Percentiles rank a stretch among this genome's conserved stretches.
Conservation (phyloP, 2,113 vertebrate genomes). For the Eublepharis macularius region DNA sequence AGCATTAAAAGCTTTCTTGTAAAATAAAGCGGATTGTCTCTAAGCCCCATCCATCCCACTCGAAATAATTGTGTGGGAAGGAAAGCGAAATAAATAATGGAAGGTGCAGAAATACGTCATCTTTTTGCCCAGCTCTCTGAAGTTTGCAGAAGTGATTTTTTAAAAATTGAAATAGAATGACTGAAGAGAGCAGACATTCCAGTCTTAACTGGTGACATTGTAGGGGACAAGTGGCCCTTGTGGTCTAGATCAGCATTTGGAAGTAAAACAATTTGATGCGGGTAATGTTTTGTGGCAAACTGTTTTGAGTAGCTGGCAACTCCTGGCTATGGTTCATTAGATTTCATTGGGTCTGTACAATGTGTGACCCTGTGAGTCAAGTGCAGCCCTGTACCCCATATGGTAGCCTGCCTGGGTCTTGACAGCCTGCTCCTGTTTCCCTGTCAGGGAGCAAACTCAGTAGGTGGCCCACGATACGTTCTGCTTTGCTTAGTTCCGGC, state of each 20-base stretch:
- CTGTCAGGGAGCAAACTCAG: too few species aligned
- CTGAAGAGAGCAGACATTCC: neutral
- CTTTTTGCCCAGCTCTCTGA: neutral
- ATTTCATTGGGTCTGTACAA: neutral
- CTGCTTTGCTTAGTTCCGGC: neutral
- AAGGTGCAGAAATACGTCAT: neutral
- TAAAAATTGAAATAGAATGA: neutral
- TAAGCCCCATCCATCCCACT: constrained; percentile 15
- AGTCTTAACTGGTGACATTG: neutral
- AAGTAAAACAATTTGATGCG: rapidly evolving
- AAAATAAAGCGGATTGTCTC: neutral
- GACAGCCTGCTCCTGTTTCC: too few species aligned
- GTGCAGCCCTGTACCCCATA: neutral
- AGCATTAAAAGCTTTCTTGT: constrained; percentile 20
- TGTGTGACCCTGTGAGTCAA: neutral
- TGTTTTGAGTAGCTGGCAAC: neutral
- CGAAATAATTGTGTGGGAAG: constrained; percentile 1
- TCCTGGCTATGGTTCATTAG: neutral
- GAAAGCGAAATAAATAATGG: neutral
- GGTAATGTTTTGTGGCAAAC: neutral
- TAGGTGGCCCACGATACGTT: too few species aligned
- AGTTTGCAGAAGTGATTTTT: neutral
- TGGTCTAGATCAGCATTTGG: neutral
- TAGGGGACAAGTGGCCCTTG: rapidly evolving
- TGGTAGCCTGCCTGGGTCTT: neutral